Evolutionary conservation across 2,888 invertebrate genomes (phyloP), one percentile per base, ranked within the genome.

Genomic region (Bembecia ichneumoniformis): DNA sequence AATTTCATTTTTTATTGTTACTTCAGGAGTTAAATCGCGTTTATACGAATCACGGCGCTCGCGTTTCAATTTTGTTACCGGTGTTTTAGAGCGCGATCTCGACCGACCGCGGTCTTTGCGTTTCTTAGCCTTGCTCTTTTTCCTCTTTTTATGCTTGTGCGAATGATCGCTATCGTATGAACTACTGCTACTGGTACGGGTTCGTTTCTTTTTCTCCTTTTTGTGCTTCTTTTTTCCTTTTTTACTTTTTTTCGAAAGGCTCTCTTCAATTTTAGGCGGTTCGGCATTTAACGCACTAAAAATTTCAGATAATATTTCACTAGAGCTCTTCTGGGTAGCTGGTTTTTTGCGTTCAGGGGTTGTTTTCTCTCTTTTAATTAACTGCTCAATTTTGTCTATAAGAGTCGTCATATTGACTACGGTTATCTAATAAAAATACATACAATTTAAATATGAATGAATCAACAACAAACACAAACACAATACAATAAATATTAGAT

Each of bases 291-390:
- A 94, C 17, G 91, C 92, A 62, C 93, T 88, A 65, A 96, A 95
- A 0, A 96, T 81, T 76, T 96, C 96, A 0, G 94, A 92, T 15
- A 96, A 86, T 63, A 96, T 95, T 77, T 96, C 94, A 68, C 90
- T 91, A 0, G 94, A 93, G 5, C 93, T 91, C 71, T 93, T 93
- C 35, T 84, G 70, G 9, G 76, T 69, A 51, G 84, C 86, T 58
- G 78, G 79, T 64, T 82, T 83, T 53, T 77, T 78, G 40, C 76
- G 73, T 35, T 86, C 86, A 5, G 87, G 87, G 35, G 86, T 81
- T 1, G 81, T 77, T 55, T 82, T 83, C 56, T 87, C 87, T 53
- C 82, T 68, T 62, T 87, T 87, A 10, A 87, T 87, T 52, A 87
- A 60, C 56, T 75, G 64, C 58, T 82, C 86, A 57, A 86, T 83